Percentiles rank a stretch among this genome's conserved stretches.
Evolutionary conservation across 2,113 vertebrate species (phyloP).

Genomic region (Hydrolagus affinis): DNA sequence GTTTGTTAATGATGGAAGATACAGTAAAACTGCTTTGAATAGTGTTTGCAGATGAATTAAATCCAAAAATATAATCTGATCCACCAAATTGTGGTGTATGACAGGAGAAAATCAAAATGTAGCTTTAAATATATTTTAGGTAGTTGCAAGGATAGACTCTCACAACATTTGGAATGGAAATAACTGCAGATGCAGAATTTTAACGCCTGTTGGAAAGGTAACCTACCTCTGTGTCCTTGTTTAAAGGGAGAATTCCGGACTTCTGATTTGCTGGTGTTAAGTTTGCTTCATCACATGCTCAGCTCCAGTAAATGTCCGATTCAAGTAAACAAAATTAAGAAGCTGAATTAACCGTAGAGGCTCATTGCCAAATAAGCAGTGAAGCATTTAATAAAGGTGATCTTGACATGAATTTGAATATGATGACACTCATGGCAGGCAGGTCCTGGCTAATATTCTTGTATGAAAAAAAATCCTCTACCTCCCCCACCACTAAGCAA

Average conservation of each 20-base stretch:
- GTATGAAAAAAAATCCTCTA: no score
- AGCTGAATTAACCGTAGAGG: no score
- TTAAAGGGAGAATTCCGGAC: background rate
- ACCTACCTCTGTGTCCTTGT: background rate
- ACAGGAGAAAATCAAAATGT: background rate
- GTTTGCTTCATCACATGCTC: background rate
- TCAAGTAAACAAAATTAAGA: background rate
- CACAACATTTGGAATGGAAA: background rate
- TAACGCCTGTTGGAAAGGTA: background rate
- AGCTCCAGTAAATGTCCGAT: background rate
- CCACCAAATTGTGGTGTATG: background rate
- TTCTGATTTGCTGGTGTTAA: background rate
- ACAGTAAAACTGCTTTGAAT: slow-evolving; percentile 1
- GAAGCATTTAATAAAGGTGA: no score
- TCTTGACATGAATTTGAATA: background rate
- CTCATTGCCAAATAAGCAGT: no score
- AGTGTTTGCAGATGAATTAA: background rate
- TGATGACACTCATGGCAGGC: background rate
- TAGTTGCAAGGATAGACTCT: no score
- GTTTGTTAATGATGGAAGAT: background rate
- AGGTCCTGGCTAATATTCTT: no score
- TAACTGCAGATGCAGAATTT: background rate
- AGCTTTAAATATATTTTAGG: background rate
- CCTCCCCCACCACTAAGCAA: no score
- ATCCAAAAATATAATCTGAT: background rate